Conservation (phyloP, 1,140 invertebrate species). For the Scaptodrosophila lebanonensis region DNA sequence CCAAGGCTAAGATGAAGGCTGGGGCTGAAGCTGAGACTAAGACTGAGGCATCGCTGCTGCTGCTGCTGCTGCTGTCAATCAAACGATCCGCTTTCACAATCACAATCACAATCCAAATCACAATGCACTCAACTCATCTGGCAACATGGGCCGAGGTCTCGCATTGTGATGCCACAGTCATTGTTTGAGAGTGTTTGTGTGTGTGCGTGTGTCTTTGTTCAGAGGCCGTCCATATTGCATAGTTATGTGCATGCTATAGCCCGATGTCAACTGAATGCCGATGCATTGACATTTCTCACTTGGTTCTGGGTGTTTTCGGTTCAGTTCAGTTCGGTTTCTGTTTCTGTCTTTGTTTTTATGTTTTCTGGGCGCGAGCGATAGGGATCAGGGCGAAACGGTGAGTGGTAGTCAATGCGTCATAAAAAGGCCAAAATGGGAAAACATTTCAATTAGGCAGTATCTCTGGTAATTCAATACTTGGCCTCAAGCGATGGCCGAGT, state of each 20-base stretch:
- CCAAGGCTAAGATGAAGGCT: background rate
- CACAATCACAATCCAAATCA: too few relatives aligned
- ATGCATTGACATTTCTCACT: conserved; percentile 46
- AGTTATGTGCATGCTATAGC: too few relatives aligned
- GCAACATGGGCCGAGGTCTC: too few relatives aligned
- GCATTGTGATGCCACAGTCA: conserved; percentile 28
- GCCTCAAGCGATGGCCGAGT: too few relatives aligned
- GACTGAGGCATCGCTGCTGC: too few relatives aligned
- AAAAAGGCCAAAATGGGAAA: conserved; percentile 27
- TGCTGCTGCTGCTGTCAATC: conserved; percentile 44
- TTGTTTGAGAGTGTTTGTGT: conserved; percentile 19
- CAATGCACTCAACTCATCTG: conserved; percentile 43
- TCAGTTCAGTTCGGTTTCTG: too few relatives aligned
- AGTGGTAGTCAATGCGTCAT: background rate
- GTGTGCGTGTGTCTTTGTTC: conserved; percentile 27
- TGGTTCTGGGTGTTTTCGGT: too few relatives aligned
- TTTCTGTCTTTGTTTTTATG: too few relatives aligned
- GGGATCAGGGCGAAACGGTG: conserved; percentile 23
- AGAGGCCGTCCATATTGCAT: conserved; percentile 35
- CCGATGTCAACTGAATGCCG: too few relatives aligned
- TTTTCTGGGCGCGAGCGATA: too few relatives aligned
- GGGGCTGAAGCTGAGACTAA: background rate
- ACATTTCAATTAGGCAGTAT: conserved; percentile 46
- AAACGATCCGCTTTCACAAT: conserved; percentile 43
- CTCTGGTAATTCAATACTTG: conserved; percentile 39